Evolutionary conservation across 2,888 invertebrate genomes (phyloP).

Genomic region (Argyresthia albistria): DNA sequence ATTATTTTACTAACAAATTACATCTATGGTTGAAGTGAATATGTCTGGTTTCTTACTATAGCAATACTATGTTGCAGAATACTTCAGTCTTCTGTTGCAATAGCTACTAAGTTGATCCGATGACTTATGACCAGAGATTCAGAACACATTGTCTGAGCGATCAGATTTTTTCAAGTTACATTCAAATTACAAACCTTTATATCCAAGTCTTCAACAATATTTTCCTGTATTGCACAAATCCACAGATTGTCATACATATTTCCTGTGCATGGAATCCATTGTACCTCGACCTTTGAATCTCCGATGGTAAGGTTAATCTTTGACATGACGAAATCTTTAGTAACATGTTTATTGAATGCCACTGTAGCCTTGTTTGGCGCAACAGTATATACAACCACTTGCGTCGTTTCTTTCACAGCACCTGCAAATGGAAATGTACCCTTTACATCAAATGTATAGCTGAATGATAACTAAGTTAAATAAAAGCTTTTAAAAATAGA

Average conservation of each 20-base stretch:
- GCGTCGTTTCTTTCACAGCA: conserved; percentile 50
- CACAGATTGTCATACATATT: conserved; percentile 61
- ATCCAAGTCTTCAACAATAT: conserved; percentile 24
- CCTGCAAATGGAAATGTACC: conserved; percentile 22
- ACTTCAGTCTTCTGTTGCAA: no score
- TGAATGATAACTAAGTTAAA: no score
- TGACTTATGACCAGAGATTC: no score
- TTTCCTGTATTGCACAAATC: conserved; percentile 38
- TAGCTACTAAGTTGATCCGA: no score
- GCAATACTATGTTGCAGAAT: no score
- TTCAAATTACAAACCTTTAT: conserved; percentile 32
- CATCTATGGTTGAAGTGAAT: no score
- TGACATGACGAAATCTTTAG: conserved; percentile 26
- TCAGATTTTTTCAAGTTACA: background rate
- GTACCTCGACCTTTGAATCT: conserved; percentile 26
- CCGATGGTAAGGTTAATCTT: conserved; percentile 34
- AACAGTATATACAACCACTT: conserved; percentile 43
- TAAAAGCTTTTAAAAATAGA: no score
- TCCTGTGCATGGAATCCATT: conserved; percentile 53
- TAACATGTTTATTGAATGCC: conserved; percentile 49
- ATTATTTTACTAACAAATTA: no score
- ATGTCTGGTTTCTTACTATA: no score
- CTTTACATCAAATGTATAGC: no score
- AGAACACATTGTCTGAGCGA: no score
- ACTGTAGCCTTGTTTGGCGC: conserved; percentile 39